phyloP scores from a whole-genome alignment of 2,888 invertebrate species.

The Catonia carolina region DNA sequence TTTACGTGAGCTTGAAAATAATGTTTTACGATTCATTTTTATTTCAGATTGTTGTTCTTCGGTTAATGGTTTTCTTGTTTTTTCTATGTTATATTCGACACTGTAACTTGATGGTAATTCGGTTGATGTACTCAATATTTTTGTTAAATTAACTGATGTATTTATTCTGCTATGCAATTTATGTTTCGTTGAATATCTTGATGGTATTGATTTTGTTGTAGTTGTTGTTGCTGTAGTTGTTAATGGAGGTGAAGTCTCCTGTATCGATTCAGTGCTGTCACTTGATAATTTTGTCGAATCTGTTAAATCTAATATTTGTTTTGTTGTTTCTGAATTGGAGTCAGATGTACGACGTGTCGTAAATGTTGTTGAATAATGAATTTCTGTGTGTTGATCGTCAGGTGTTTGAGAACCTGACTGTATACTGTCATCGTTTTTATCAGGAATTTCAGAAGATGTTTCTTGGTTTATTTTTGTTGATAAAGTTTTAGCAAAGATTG shows the following conservation, averaged over 20 bases:
- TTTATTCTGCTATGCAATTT: conserved; percentile 1
- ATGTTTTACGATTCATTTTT: conserved; percentile 26
- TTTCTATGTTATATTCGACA: background rate
- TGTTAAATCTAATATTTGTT: background rate
- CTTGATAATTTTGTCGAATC: background rate
- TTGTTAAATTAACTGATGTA: too few species aligned
- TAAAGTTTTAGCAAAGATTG: too few species aligned
- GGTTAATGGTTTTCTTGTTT: conserved; percentile 21
- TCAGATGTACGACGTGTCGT: background rate
- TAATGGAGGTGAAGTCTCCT: too few species aligned
- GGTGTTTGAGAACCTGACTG: background rate
- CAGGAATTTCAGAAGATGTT: too few species aligned
- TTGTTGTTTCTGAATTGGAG: background rate
- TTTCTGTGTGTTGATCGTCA: background rate
- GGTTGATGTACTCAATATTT: background rate
- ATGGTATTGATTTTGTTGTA: too few species aligned
- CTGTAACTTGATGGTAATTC: background rate
- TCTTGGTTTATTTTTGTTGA: too few species aligned
- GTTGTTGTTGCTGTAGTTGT: background rate
- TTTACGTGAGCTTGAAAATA: conserved; percentile 31
- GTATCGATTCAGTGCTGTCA: too few species aligned
- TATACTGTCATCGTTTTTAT: too few species aligned
- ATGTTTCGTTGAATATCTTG: background rate
- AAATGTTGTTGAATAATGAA: background rate
- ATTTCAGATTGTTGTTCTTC: background rate